phyloP scores from a whole-genome alignment of 1,140 invertebrate genomes.

The Sipha flava region DNA sequence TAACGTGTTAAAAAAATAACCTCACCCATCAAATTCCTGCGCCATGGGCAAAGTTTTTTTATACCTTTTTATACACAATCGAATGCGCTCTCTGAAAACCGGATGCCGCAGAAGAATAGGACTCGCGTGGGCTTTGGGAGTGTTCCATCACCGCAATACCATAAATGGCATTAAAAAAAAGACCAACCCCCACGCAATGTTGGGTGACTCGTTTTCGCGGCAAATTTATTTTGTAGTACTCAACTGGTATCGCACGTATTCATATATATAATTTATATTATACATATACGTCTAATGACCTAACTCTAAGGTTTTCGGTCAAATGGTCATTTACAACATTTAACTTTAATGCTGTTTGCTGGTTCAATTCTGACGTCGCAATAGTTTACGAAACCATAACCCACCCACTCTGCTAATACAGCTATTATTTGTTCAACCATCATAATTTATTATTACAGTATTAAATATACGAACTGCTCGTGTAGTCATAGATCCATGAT shows the following conservation, averaged over 20 bases:
- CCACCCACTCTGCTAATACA: too few species aligned
- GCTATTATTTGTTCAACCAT: too few species aligned
- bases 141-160: slow-evolving; percentile 28
- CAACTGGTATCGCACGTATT: background rate
- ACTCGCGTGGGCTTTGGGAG: slow-evolving; percentile 25
- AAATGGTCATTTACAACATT: background rate
- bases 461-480: too few species aligned
- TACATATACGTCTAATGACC: background rate
- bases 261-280: background rate
- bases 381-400: too few species aligned
- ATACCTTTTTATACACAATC: background rate
- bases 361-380: too few species aligned
- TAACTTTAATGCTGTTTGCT: background rate
- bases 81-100: background rate
- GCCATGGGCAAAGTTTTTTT: background rate
- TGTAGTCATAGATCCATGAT: too few species aligned
- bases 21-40: slow-evolving; percentile 6
- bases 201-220: background rate
- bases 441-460: too few species aligned
- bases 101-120: slow-evolving; percentile 22
- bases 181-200: slow-evolving; percentile 24
- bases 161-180: slow-evolving; percentile 30
- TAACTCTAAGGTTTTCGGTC: background rate
- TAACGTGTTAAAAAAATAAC: background rate
- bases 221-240: background rate